Evolutionary conservation across 1,140 invertebrate genomes (phyloP), one percentile per base, ranked within the genome.

Genomic region (Drosophila nebulosa): DNA sequence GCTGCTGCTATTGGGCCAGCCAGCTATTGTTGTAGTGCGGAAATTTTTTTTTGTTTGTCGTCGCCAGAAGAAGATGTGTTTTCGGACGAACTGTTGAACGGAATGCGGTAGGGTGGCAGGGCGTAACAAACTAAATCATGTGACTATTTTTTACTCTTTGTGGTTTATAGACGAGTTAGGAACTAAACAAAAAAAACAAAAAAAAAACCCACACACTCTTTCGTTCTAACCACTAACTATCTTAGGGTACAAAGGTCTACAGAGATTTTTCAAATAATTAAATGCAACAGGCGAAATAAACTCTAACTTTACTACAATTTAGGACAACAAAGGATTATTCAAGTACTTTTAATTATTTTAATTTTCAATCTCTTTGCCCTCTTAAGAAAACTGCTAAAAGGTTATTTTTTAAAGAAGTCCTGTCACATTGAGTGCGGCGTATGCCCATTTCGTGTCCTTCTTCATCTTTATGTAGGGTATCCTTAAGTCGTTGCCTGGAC

Each of bases 101-200:
- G 9, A 10, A 4, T 32, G 69, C 24, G 61, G 53, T 30, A 32
- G 50, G 9, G 6, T 4, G 1, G 14, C 2, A 7, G 51, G 26
- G 32, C 32, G 27, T 35, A 14, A n/a, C 58, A 69, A 86, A 76
- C 77, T 78, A 80, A 85, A 86, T 85, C 80, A 85, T 85, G 80
- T 85, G 80, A 85, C 78, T 85, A 78, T 85, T 85, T 85, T 85
- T 85, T 85, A 46, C 39, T 21, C 16, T 46, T 18, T 36, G 36
- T 57, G 61, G 30, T 51, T 63, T 26, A n/a, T 14, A 14, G 22
- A 3, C 50, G 22, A 51, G 18, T 26, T 51, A 26, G 16, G 7
- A 18, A 52, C 36, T 36, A 24, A 24, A 24, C 1, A 24, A 24
- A 24, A 24, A 24, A 24, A 24, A 3, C 24, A n/a, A 46, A 70